Evolutionary conservation across 2,113 vertebrate genomes (phyloP).

Genomic region (Gorsachius goisagi): DNA sequence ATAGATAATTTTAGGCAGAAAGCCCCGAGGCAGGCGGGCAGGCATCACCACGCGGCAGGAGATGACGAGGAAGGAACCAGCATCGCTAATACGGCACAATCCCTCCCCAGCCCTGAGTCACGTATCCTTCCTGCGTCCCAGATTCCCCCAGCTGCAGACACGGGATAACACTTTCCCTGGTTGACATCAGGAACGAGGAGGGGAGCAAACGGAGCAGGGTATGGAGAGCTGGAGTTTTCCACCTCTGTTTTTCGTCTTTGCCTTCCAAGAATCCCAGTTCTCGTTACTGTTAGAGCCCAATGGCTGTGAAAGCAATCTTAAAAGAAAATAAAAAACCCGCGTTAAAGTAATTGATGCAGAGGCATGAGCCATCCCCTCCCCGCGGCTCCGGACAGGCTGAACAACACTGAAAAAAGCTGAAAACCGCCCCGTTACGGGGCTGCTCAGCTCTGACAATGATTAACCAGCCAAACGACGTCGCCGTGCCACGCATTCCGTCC

Average conservation of each 20-base stretch:
- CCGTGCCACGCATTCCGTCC: rapidly evolving
- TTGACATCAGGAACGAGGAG: not conserved
- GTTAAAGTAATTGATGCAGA: not conserved
- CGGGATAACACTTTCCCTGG: not conserved
- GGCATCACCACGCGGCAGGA: not conserved
- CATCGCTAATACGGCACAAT: not conserved
- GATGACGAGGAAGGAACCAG: not conserved
- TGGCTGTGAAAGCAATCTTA: not conserved
- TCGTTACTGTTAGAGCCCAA: rapidly evolving
- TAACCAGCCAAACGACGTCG: not conserved
- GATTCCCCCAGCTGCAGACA: not conserved
- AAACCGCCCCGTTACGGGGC: not conserved
- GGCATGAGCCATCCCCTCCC: not conserved
- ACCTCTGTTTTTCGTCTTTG: not conserved
- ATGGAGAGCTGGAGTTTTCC: not conserved
- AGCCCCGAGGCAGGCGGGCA: not conserved
- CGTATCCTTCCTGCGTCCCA: not conserved
- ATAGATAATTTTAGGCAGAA: rapidly evolving
- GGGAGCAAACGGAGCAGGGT: not conserved
- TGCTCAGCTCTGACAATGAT: not conserved
- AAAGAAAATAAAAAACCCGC: not conserved
- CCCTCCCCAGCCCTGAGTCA: not conserved
- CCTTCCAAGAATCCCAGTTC: not conserved
- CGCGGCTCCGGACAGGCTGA: not conserved
- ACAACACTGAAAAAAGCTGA: not conserved